These are phyloP conservation scores for Nematolebias whitei DNA, from an alignment of 2,113 vertebrate species.

Conservation along the genomic window DNA sequence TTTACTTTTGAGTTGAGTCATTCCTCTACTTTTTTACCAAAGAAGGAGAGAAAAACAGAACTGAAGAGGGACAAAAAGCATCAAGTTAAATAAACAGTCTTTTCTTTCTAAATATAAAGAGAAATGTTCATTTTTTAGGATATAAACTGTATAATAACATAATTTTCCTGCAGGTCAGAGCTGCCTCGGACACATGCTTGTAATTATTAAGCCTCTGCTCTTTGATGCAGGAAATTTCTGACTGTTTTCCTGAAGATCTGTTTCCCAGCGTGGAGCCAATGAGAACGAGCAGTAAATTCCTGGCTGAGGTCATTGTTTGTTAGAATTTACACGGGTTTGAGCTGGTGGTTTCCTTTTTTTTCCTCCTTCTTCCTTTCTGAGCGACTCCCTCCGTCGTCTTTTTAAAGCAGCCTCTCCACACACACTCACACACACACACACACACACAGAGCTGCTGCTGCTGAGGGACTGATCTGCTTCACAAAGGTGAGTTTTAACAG, in stretches of 20 bases:
- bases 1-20: constrained; percentile 66
- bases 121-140: neutral
- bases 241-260: neutral
- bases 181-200: neutral
- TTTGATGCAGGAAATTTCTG: constrained; percentile 7
- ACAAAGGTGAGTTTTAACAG: constrained; percentile 63
- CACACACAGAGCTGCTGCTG: constrained; percentile 43
- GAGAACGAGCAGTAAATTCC: constrained; percentile 71
- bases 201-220: neutral
- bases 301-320: constrained; percentile 80
- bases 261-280: constrained; percentile 22
- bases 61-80: constrained; percentile 11
- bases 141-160: neutral
- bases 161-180: neutral
- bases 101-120: neutral
- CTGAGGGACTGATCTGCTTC: constrained; percentile 13
- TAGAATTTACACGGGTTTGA: constrained; percentile 60
- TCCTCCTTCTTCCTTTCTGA: neutral
- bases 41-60: constrained; percentile 61
- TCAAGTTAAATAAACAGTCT: neutral
- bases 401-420: constrained; percentile 66
- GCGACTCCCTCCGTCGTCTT: constrained; percentile 37
- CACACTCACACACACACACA: constrained; percentile 24
- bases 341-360: constrained; percentile 48
- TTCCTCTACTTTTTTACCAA: constrained; percentile 66